A percentile compares a stretch with the other conserved stretches of the same genome.
These are phyloP conservation scores for Pantala flavescens DNA, from an alignment of 1,140 invertebrate species.

Conservation along the genomic window DNA sequence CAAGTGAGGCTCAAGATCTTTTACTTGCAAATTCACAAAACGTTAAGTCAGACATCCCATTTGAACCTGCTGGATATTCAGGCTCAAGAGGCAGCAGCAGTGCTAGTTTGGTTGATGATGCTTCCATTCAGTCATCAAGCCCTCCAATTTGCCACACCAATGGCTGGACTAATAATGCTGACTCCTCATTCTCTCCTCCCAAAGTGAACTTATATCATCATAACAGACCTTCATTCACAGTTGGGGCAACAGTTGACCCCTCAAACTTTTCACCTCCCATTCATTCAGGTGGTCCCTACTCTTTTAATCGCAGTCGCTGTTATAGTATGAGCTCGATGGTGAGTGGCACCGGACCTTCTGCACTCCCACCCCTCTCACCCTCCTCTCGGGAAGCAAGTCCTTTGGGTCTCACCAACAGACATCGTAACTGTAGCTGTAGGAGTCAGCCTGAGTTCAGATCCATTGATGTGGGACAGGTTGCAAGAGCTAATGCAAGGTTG, in stretches of 20 bases:
- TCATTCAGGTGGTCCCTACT: background rate
- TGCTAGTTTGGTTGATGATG: conserved; percentile 34
- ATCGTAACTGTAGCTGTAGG: conserved; percentile 53
- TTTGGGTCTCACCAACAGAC: conserved; percentile 19
- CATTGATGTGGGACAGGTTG: background rate
- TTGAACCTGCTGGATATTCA: conserved; percentile 43
- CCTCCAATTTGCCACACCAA: background rate
- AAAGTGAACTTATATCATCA: background rate
- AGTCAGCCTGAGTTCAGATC: conserved; percentile 51
- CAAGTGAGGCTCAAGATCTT: conserved; percentile 62
- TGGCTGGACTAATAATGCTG: background rate
- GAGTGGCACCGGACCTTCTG: conserved; percentile 48
- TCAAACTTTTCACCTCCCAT: background rate
- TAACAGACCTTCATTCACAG: background rate
- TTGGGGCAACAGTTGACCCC: background rate
- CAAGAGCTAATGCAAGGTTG: background rate
- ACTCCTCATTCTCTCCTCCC: background rate
- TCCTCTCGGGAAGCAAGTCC: conserved; percentile 29
- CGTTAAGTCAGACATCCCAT: conserved; percentile 62
- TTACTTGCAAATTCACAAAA: conserved; percentile 58
- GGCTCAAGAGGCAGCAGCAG: conserved; percentile 24
- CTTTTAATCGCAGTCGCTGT: conserved; percentile 35
- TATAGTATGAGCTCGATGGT: conserved; percentile 48
- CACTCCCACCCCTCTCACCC: conserved; percentile 40
- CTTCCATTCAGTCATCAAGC: conserved; percentile 30